phyloP scores from a whole-genome alignment of 2,797 vertebrate genomes.

The Arctocebus calabarensis region DNA sequence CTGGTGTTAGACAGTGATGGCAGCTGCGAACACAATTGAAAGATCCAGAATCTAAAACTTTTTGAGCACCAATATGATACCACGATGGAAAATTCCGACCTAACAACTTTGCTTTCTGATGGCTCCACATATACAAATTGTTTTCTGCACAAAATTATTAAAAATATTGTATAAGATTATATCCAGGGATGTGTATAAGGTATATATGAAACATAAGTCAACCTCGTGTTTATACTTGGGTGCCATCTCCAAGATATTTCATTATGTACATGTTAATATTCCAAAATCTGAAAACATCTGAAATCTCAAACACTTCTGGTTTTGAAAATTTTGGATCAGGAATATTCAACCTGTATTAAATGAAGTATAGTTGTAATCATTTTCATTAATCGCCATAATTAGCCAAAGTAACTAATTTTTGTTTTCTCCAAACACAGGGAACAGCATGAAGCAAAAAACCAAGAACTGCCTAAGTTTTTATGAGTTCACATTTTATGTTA shows the following conservation, averaged over 20 bases:
- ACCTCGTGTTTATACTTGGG: background rate
- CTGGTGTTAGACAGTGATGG: no score
- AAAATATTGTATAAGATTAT: background rate
- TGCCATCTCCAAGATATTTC: background rate
- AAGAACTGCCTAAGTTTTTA: background rate
- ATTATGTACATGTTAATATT: background rate
- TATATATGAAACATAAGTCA: background rate
- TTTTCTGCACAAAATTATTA: background rate
- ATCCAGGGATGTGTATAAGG: background rate
- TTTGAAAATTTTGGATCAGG: background rate
- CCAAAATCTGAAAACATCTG: background rate
- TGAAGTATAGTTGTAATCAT: background rate
- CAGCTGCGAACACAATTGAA: no score
- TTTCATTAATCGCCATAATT: slow-evolving; percentile 38
- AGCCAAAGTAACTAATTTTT: slow-evolving; percentile 40
- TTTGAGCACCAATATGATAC: background rate
- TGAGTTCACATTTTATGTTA: background rate
- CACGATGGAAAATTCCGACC: background rate
- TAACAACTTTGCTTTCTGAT: background rate
- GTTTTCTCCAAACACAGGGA: slow-evolving; percentile 2
- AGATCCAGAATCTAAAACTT: background rate
- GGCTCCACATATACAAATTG: no score
- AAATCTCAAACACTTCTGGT: background rate
- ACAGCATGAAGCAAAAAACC: background rate
- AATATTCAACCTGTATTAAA: background rate